Percentiles rank a stretch among this genome's conserved stretches.
phyloP scores from a whole-genome alignment of 2,888 invertebrate species.

The Agrenia bidenticulata region DNA sequence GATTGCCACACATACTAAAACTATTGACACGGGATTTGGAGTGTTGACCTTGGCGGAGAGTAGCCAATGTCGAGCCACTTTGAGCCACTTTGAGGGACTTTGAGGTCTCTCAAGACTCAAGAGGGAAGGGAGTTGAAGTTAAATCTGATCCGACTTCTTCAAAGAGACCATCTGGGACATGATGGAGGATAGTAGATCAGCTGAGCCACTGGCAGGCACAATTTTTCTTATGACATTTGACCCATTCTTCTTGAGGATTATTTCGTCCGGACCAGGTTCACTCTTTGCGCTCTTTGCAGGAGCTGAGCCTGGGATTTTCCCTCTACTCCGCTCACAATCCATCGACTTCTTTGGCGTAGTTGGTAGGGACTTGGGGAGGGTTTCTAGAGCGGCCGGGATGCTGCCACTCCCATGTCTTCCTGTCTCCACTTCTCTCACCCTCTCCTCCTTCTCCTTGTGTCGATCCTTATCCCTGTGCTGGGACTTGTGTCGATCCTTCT shows the following conservation, averaged over 20 bases:
- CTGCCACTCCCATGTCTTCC: background rate
- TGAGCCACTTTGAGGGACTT: too few species aligned
- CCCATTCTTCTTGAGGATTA: conserved; percentile 49
- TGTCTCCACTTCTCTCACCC: background rate
- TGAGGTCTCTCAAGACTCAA: too few species aligned
- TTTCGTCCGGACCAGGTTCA: conserved; percentile 36
- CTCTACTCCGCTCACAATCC: background rate
- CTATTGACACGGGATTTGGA: too few species aligned
- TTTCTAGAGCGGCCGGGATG: background rate
- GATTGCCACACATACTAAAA: too few species aligned
- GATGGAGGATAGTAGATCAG: conserved; percentile 47
- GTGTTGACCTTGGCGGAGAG: too few species aligned
- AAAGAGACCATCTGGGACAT: conserved; percentile 46
- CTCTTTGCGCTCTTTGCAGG: background rate
- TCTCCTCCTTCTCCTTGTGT: conserved; percentile 11
- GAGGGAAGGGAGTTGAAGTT: too few species aligned
- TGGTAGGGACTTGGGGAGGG: background rate
- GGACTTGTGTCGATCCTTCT: conserved; percentile 20
- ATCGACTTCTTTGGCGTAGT: background rate
- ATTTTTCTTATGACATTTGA: conserved; percentile 47
- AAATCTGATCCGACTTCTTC: conserved; percentile 22
- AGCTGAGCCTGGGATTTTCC: background rate
- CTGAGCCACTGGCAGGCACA: conserved; percentile 42
- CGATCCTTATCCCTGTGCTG: conserved; percentile 25
- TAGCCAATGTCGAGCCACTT: too few species aligned